Percentiles rank a stretch among this genome's conserved stretches.
Conservation (phyloP, 2,888 invertebrate genomes). For the Parnassius smintheus region DNA sequence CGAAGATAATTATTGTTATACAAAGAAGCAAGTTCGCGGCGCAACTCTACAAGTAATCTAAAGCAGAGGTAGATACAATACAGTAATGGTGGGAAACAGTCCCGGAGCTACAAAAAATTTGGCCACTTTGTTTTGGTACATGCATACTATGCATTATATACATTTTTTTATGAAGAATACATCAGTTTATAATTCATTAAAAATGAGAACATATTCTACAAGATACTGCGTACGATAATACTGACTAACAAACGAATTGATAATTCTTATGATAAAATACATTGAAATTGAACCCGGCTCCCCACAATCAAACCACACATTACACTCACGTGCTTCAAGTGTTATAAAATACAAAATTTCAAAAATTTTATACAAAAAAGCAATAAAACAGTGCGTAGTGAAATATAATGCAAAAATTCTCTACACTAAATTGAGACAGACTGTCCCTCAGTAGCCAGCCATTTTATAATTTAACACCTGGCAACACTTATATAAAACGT, state of each 20-base stretch:
- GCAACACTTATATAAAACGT: too few species aligned
- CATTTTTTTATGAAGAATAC: not conserved
- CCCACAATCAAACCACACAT: not conserved
- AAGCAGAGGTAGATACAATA: constrained; percentile 2
- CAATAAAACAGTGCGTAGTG: constrained; percentile 4
- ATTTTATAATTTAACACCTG: too few species aligned
- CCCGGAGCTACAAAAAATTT: constrained; percentile 19
- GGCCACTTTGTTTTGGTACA: constrained; percentile 19
- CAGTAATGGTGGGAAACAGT: not conserved
- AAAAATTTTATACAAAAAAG: constrained; percentile 1
- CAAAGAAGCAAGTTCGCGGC: not conserved
- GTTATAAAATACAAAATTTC: not conserved
- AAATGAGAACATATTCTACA: not conserved
- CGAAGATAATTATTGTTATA: not conserved
- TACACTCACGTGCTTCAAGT: not conserved
- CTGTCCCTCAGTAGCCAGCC: too few species aligned
- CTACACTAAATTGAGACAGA: too few species aligned
- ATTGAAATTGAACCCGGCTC: not conserved
- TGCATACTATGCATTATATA: constrained; percentile 12
- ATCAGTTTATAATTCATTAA: too few species aligned
- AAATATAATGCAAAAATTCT: not conserved
- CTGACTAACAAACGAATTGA: not conserved
- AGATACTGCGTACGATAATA: not conserved
- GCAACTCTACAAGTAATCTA: not conserved
- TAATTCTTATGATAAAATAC: not conserved